phyloP scores from a whole-genome alignment of 92 coral and sea anemone genomes.

The Siderastrea radians region DNA sequence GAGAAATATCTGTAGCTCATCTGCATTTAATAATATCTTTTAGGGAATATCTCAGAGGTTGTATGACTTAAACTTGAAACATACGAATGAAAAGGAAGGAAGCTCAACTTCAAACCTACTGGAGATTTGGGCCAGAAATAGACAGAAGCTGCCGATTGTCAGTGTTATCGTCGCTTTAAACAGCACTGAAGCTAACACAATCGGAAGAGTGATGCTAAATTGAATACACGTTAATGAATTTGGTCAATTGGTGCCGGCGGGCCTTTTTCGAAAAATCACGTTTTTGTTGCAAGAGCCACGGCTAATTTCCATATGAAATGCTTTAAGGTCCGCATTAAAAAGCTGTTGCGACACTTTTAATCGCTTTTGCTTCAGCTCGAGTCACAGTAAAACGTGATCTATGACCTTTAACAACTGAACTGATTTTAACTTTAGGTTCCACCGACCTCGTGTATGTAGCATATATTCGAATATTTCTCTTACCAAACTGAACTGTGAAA shows the following conservation, averaged over 20 bases:
- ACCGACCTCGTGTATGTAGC: background rate
- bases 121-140: no score
- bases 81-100: background rate
- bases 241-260: slow-evolving; percentile 4
- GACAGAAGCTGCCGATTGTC: background rate
- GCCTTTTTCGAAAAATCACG: slow-evolving; percentile 18
- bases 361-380: background rate
- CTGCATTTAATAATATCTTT: background rate
- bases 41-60: background rate
- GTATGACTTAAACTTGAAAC: background rate
- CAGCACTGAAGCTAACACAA: background rate
- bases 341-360: background rate
- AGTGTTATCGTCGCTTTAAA: background rate
- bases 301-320: background rate
- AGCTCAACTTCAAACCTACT: background rate
- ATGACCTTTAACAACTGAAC: background rate
- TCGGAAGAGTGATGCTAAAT: slow-evolving; percentile 12
- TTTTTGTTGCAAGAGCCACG: background rate
- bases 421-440: background rate
- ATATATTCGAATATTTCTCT: background rate
- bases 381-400: background rate
- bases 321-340: background rate
- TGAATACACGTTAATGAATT: slow-evolving; percentile 3
- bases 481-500: background rate
- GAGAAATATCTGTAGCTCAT: background rate